A percentile compares a stretch with the other conserved stretches of the same genome.
Conservation (phyloP, 1,140 invertebrate species). For the Drosophila dunni region DNA sequence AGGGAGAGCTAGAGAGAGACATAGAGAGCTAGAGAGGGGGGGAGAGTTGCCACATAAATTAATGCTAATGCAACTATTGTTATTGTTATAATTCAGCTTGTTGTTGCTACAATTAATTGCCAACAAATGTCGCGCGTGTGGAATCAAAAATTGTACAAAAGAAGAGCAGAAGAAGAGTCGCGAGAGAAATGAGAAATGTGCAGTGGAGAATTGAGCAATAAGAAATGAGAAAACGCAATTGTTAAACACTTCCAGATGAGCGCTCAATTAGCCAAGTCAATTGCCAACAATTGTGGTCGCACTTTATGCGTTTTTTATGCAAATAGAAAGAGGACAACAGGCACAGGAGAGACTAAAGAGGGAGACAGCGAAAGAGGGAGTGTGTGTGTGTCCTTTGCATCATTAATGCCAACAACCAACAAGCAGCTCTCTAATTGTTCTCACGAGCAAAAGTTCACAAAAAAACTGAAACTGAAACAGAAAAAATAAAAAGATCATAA, state of each 20-base stretch:
- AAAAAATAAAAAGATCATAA: conserved; percentile 18
- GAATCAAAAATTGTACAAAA: not conserved
- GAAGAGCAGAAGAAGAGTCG: not conserved
- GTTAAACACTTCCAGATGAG: conserved; percentile 57
- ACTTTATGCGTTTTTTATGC: conserved; percentile 79
- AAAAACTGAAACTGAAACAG: conserved; percentile 14
- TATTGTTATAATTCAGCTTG: conserved; percentile 35
- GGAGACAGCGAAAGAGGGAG: not conserved
- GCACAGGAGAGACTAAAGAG: too few species aligned
- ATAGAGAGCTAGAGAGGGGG: conserved; percentile 11
- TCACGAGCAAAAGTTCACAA: conserved; percentile 23
- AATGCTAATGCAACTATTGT: conserved; percentile 74
- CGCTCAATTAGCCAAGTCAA: conserved; percentile 55
- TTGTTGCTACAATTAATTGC: conserved; percentile 67
- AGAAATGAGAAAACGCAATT: not conserved
- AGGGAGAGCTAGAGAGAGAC: not conserved
- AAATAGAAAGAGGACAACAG: conserved; percentile 50
- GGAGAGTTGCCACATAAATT: conserved; percentile 45
- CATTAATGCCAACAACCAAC: conserved; percentile 51
- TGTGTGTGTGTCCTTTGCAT: conserved; percentile 30
- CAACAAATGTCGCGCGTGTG: conserved; percentile 58
- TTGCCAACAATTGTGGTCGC: conserved; percentile 32
- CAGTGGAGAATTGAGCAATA: not conserved
- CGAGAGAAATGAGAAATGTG: not conserved
- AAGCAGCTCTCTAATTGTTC: conserved; percentile 48